Base-by-base conservation (phyloP, 2,113 vertebrate genomes). In the Cryptotis parvus region DNA sequence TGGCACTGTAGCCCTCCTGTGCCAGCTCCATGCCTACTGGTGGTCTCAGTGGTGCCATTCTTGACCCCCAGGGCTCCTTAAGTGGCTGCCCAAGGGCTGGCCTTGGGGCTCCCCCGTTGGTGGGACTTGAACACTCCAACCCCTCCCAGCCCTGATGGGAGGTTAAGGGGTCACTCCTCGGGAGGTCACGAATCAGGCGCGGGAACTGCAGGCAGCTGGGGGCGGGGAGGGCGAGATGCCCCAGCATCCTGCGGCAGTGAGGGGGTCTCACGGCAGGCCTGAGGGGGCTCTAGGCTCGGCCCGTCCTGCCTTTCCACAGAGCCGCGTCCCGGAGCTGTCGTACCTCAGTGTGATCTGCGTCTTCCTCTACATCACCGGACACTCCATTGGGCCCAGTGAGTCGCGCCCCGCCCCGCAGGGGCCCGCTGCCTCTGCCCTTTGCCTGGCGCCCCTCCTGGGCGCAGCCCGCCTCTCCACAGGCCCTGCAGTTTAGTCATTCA, bases 371-470 rank as follows among this genome's bases (percentile, higher is more conserved):
- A 95, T 99, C 96, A 96, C 97, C 0, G 99, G 99, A 76, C 99
- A 99, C 0, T 98, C 98, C 78, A 98, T 98, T 0, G 98, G 99
- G 81, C 98, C 99, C 91, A 99, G 99, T 99, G 89, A 99, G 99
- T 98, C 74, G 1, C n/a, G 6, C 65, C 22, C 29, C 5, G 0
- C 33, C 2, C 29, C 3, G 14, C 33, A 49, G 43, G 33, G 49
- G 83, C 72, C 1, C 55, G 11, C 55, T 24, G 55, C 6, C 55
- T 20, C 55, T 20, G 18, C 18, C 18, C 55, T 6, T 20, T 58
- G 55, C 8, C 55, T 22, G 55, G 24, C 22, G 6, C 18, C 55
- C 55, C 18, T 7, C 55, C n/a, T 15, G 35, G 66, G 14, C n/a
- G 45, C 4, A 8, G 20, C 18, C 61, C 63, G 12, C 39, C 29